Percentiles rank a stretch among this genome's conserved stretches.
Conservation (phyloP, 2,888 invertebrate genomes). For the Craniophora ligustri region DNA sequence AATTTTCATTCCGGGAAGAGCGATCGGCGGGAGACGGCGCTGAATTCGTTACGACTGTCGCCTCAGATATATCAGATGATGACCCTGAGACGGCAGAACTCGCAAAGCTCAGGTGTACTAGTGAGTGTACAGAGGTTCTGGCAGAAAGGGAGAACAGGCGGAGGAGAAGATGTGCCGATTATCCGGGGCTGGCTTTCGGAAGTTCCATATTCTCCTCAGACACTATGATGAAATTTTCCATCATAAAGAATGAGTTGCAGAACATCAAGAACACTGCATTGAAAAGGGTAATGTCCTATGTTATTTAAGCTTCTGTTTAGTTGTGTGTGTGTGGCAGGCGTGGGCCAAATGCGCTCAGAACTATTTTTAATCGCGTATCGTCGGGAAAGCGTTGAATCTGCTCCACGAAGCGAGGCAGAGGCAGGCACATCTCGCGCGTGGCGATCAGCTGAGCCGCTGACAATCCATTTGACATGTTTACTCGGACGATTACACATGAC, state of each 20-base stretch:
- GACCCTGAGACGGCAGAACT: constrained; percentile 94
- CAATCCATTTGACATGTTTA: constrained; percentile 85
- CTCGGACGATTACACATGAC: constrained; percentile 65
- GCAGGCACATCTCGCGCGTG: constrained; percentile 69
- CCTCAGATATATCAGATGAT: constrained; percentile 87
- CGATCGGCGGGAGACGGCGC: constrained; percentile 84
- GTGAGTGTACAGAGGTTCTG: constrained; percentile 95
- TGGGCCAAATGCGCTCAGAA: constrained; percentile 84
- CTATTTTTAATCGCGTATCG: constrained; percentile 83
- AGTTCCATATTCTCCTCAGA: constrained; percentile 98
- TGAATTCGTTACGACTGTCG: constrained; percentile 71
- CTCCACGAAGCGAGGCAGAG: constrained; percentile 62
- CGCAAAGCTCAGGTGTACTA: constrained; percentile 95
- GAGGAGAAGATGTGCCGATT: constrained; percentile 95
- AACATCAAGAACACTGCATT: constrained; percentile 99
- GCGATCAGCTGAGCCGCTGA: constrained; percentile 86
- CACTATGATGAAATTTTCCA: constrained; percentile 99
- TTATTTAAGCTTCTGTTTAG: constrained; percentile 78
- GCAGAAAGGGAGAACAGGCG: constrained; percentile 94
- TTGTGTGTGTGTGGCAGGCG: constrained; percentile 73
- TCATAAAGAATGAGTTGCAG: constrained; percentile 98
- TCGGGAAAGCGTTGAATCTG: constrained; percentile 73
- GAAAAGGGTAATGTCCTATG: constrained; percentile 95
- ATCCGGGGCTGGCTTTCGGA: constrained; percentile 97
- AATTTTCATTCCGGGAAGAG: constrained; percentile 81